Evolutionary conservation across 1,140 invertebrate genomes (phyloP), one percentile per base, ranked within the genome.

Genomic region (Formica selysi): DNA sequence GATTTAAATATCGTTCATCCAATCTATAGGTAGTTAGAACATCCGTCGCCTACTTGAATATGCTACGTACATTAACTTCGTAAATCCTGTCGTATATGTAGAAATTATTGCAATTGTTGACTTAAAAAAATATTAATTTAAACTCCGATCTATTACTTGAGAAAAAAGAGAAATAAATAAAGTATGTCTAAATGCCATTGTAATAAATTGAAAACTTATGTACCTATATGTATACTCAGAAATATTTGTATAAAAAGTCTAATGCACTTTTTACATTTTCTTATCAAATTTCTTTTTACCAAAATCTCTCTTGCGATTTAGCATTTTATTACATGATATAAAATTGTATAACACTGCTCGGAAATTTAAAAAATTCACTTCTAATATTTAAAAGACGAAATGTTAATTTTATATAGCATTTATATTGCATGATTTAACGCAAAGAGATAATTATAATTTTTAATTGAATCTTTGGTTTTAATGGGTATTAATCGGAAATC

Each of bases 21-120:
- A 76, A 73, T 26, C 6, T n/a, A 74, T 22, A 91, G 86, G 79
- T 91, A 0, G 3, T 89, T 62, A 88, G 87, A 22, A 86, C 85
- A 4, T 80, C 86, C 0, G 16, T 86, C 41, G 67, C 78, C 51
- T 90, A 86, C 7, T 64, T 90, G 10, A 85, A 83, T 13, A 85
- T 87, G 59, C 68, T 84, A 32, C 64, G 64, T 80, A 74, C 74
- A 64, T 41, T 76, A 48, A 81, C 74, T 29, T 26, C 36, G 2
- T 84, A 84, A 22, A 71, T 1, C 16, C 13, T 51, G 0, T 51
- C 44, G 1, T n/a, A 13, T 32, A 8, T 44, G 5, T 2, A 41
- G 10, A 70, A 64, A 64, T n/a, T 22, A 57, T 57, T 57, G n/a
- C n/a, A 57, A 57, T 59, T 59, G n/a, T 59, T 22, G n/a, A 22